Evolutionary conservation across 2,888 invertebrate genomes (phyloP).

Genomic region (Myopa testacea): DNA sequence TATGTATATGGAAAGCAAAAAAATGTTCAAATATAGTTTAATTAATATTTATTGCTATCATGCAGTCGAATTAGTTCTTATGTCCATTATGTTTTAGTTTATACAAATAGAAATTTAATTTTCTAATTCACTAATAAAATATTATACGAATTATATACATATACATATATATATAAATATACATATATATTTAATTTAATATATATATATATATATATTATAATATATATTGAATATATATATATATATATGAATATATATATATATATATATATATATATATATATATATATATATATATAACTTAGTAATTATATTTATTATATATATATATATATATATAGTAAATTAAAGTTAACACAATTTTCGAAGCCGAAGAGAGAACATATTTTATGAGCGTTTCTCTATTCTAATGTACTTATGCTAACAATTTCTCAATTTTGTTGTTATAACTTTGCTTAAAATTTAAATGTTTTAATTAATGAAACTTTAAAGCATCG

Average conservation of each 20-base stretch:
- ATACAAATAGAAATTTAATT: conserved; percentile 16
- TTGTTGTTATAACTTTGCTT: conserved; percentile 29
- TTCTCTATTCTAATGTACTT: neutral
- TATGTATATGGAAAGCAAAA: neutral
- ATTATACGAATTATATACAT: neutral
- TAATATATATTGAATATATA: too few relatives aligned
- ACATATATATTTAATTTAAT: too few relatives aligned
- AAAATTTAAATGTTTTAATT: conserved; percentile 38
- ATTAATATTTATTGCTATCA: conserved; percentile 30
- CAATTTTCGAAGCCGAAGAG: conserved; percentile 27
- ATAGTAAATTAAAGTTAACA: conserved; percentile 38
- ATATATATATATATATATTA: neutral
- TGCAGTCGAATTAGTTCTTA: conserved; percentile 31
- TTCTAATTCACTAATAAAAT: conserved; percentile 19
- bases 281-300: conserved; percentile 12
- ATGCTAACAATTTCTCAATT: neutral
- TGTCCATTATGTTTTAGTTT: conserved; percentile 10
- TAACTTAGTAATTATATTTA: too few relatives aligned
- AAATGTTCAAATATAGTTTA: conserved; percentile 9
- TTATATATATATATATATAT: conserved; percentile 25
- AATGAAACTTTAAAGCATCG: conserved; percentile 62
- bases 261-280: neutral
- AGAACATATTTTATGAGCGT: conserved; percentile 17
- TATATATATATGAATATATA: too few relatives aligned
- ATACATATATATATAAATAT: too few relatives aligned